A percentile compares a stretch with the other conserved stretches of the same genome.
These are phyloP conservation scores for Lithobates sylvaticus DNA, from an alignment of 2,797 vertebrate genomes.

Conservation along the genomic window DNA sequence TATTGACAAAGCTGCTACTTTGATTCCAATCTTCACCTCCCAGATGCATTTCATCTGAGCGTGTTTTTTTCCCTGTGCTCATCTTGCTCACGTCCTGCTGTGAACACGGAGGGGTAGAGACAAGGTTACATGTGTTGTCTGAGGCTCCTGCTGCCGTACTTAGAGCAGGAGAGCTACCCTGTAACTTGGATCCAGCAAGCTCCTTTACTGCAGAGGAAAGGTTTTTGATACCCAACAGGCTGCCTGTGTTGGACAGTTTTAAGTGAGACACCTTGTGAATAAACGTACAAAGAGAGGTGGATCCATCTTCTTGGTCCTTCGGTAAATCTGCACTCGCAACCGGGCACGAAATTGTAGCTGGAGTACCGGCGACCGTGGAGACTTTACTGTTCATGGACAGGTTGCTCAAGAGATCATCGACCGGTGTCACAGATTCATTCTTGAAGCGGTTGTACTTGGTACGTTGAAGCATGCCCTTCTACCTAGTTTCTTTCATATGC, in stretches of 20 bases:
- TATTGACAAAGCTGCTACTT: conserved; percentile 81
- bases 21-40: conserved; percentile 86
- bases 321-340: conserved; percentile 84
- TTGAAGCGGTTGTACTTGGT: conserved; percentile 99
- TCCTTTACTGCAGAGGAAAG: conserved; percentile 95
- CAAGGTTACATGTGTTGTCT: conserved; percentile 84
- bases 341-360: conserved; percentile 85
- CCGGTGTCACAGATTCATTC: conserved; percentile 99
- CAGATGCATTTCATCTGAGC: conserved; percentile 83
- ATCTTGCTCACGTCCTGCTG: conserved; percentile 78
- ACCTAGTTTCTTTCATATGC: conserved; percentile 89
- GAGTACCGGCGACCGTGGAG: conserved; percentile 84
- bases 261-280: conserved; percentile 98
- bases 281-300: conserved; percentile 93
- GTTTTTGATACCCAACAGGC: conserved; percentile 92
- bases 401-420: conserved; percentile 96
- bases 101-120: conserved; percentile 79
- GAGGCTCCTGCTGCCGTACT: conserved; percentile 80
- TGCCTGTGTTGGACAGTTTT: conserved; percentile 93
- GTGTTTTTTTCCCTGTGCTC: conserved; percentile 85
- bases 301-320: conserved; percentile 92
- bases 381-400: conserved; percentile 97
- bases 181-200: conserved; percentile 94
- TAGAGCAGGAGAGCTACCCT: conserved; percentile 84
- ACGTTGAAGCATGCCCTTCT: conserved; percentile 99